Evolutionary conservation across 2,888 invertebrate genomes (phyloP).

Genomic region (Zelleria hepariella): DNA sequence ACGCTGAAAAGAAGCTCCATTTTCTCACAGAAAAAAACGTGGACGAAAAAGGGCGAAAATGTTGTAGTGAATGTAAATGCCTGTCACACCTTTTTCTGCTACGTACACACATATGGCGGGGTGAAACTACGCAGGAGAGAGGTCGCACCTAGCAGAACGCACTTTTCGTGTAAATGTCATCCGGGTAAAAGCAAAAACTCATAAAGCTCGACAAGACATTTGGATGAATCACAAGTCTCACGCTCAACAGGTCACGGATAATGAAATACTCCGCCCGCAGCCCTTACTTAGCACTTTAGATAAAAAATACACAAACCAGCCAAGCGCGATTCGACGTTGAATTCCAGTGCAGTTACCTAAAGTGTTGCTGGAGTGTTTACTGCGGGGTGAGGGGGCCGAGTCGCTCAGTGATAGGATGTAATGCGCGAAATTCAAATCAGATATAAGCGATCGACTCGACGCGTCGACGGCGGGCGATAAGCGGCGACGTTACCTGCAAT

Average conservation of each 20-base stretch:
- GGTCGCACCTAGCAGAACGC: not conserved
- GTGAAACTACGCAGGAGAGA: not conserved
- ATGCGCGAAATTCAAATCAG: slow-evolving; percentile 65
- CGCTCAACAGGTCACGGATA: slow-evolving; percentile 66
- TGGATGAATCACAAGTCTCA: slow-evolving; percentile 55
- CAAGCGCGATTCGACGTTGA: slow-evolving; percentile 39
- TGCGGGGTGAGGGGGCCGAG: slow-evolving; percentile 26
- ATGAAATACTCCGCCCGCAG: slow-evolving; percentile 56
- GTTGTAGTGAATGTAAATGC: not conserved
- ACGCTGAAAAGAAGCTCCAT: not conserved
- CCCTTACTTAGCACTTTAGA: slow-evolving; percentile 56
- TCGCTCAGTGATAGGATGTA: slow-evolving; percentile 36
- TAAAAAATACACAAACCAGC: slow-evolving; percentile 33
- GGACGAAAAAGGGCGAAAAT: not conserved
- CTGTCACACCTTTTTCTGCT: not conserved
- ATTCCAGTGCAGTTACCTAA: slow-evolving; percentile 48
- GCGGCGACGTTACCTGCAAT: slow-evolving; percentile 32
- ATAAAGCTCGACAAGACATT: not conserved
- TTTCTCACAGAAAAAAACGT: not conserved
- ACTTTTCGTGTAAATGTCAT: not conserved
- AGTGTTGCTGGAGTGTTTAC: slow-evolving; percentile 48
- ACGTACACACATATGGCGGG: not conserved
- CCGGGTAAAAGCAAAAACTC: slow-evolving; percentile 24
- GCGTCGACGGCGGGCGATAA: slow-evolving; percentile 32
- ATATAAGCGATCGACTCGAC: slow-evolving; percentile 53